Percentiles rank a stretch among this genome's conserved stretches.
These are phyloP conservation scores for Echeneis naucrates DNA, from an alignment of 2,797 vertebrate species.

Conservation along the genomic window DNA sequence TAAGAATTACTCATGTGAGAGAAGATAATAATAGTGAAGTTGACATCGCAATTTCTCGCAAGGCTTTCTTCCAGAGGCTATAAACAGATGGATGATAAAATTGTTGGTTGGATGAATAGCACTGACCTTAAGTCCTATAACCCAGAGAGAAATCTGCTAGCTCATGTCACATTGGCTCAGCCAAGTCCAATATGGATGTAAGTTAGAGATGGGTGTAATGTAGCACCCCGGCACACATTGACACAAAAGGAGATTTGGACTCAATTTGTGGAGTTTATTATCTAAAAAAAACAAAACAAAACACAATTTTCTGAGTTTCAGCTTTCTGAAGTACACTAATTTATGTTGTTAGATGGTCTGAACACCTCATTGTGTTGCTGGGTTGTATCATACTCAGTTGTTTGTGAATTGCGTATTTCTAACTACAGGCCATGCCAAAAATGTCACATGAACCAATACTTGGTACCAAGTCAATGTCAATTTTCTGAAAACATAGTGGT, in stretches of 20 bases:
- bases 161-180: conserved; percentile 18
- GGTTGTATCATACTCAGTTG: not conserved
- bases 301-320: too few species aligned
- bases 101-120: conserved; percentile 9
- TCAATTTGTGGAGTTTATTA: not conserved
- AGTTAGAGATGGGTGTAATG: not conserved
- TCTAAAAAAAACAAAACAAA: too few species aligned
- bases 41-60: conserved; percentile 12
- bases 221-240: not conserved
- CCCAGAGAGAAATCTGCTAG: conserved; percentile 18
- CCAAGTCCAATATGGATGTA: conserved; percentile 5
- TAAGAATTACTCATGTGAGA: conserved; percentile 18
- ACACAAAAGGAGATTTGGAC: not conserved
- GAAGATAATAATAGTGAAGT: conserved; percentile 8
- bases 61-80: not conserved
- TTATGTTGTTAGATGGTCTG: not conserved
- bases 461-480: not conserved
- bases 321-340: not conserved
- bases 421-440: not conserved
- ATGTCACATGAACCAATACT: not conserved
- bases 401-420: not conserved
- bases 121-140: conserved; percentile 1
- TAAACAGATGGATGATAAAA: conserved; percentile 35
- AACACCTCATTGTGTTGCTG: not conserved
- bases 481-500: not conserved